A percentile compares a stretch with the other conserved stretches of the same genome.
phyloP scores from a whole-genome alignment of 1,140 invertebrate species.

The Scylla paramamosain region DNA sequence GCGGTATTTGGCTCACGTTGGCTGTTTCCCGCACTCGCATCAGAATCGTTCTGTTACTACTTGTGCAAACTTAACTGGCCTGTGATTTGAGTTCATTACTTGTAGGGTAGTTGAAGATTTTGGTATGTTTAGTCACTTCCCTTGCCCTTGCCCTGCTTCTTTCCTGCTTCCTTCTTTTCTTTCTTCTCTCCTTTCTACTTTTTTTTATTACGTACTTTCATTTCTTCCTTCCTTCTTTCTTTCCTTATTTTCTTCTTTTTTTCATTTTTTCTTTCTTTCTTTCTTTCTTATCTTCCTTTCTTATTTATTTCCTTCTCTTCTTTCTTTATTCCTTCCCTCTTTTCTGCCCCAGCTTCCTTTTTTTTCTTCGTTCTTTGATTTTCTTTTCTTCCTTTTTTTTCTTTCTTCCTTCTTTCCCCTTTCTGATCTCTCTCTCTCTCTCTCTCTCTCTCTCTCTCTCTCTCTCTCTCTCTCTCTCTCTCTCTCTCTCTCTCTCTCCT shows the following conservation, averaged over 20 bases:
- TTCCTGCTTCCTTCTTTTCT: neutral
- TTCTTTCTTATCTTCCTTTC: neutral
- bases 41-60: too few species aligned
- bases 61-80: too few species aligned
- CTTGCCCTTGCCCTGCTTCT: neutral
- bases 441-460: neutral
- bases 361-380: too few species aligned
- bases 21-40: too few species aligned
- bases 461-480: neutral
- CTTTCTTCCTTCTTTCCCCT: neutral
- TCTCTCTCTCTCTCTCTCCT: neutral
- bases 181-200: neutral
- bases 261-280: neutral
- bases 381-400: neutral
- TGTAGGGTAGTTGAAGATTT: too few species aligned
- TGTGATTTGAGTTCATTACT: too few species aligned
- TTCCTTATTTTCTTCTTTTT: neutral
- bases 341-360: too few species aligned
- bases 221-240: neutral
- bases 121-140: too few species aligned
- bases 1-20: too few species aligned
- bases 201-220: neutral
- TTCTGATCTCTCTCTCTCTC: neutral
- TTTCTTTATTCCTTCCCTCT: neutral
- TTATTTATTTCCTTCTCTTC: neutral